Evolutionary conservation across 2,113 vertebrate genomes (phyloP), one percentile per base, ranked within the genome.

Genomic region (Clarias magur): DNA sequence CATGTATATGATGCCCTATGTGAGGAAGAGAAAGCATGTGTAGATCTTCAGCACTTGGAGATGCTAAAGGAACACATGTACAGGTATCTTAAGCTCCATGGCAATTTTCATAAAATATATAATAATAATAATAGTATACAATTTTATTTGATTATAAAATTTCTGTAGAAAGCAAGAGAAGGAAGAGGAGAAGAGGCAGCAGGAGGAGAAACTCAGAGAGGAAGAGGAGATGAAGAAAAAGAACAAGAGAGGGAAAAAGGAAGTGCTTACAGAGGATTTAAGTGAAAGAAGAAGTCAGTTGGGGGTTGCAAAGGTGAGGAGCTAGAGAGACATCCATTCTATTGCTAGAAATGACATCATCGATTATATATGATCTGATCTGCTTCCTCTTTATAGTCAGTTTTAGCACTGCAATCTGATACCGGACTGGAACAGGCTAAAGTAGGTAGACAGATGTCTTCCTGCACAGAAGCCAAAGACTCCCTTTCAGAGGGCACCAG

Each of bases 1-100:
- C 96, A 97, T 0, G 92, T 95, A 17, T 97, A 96, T 2, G 94
- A 97, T 0, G 93, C 94, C 30, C 90, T 98, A 65, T 91, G 95
- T 0, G 91, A 95, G 21, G 92, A 97, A 56, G 88, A 95, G 86
- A 96, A 95, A 70, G 73, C 89, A 34, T 0, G 0, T 0, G 91
- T 96, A 3, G 85, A 96, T 54, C 25, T 88, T 15, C 65, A 63
- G 60, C 70, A 95, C 2, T 88, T 90, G 87, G 86, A 92, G 82
- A 89, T 84, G 2, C 78, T 95, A 4, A 83, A 30, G 17, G 91
- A 95, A 53, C 90, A 90, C 82, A 97, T 91, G 54, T 91, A 91
- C 87, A 96, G 94, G 97, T 97, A 84, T 48, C 62, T 13, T 62
- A 23, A 30, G n/a, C 11, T 81, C 53, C 25, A 72, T 38, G 48